Evolutionary conservation across 1,140 invertebrate genomes (phyloP).

Genomic region (Drosophila yakuba): DNA sequence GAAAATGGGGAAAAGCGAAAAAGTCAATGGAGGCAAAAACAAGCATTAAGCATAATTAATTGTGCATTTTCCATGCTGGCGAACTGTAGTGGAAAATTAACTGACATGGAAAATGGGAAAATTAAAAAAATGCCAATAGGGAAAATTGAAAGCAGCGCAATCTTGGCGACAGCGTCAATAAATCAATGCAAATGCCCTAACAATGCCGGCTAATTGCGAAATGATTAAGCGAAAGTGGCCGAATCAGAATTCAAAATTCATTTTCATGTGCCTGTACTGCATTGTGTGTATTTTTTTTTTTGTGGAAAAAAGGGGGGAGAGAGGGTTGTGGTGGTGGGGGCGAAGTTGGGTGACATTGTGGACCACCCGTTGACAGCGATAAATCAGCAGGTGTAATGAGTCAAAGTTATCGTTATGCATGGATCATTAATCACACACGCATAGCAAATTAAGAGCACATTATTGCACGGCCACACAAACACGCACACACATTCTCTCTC

Average conservation of each 20-base stretch:
- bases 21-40: conserved; percentile 2
- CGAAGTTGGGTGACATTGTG: conserved; percentile 19
- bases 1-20: conserved; percentile 19
- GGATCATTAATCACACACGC: conserved; percentile 74
- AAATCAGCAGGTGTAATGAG: conserved; percentile 77
- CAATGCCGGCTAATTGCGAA: conserved; percentile 62
- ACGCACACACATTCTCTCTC: conserved; percentile 7
- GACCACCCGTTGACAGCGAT: conserved; percentile 69
- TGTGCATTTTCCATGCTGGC: conserved; percentile 47
- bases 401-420: conserved; percentile 69
- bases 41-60: conserved; percentile 58
- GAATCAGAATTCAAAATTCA: conserved; percentile 55
- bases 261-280: conserved; percentile 22
- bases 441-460: conserved; percentile 79
- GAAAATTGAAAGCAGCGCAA: conserved; percentile 3
- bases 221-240: conserved; percentile 66
- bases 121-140: conserved; percentile 15
- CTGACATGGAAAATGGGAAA: conserved; percentile 38
- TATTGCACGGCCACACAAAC: conserved; percentile 63
- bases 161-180: conserved; percentile 33
- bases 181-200: conserved; percentile 40
- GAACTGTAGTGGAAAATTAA: conserved; percentile 28
- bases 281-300: background rate
- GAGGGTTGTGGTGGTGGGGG: conserved; percentile 1
- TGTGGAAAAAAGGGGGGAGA: background rate